Conservation (phyloP, 2,888 invertebrate genomes). For the Hyppa rectilinea region DNA sequence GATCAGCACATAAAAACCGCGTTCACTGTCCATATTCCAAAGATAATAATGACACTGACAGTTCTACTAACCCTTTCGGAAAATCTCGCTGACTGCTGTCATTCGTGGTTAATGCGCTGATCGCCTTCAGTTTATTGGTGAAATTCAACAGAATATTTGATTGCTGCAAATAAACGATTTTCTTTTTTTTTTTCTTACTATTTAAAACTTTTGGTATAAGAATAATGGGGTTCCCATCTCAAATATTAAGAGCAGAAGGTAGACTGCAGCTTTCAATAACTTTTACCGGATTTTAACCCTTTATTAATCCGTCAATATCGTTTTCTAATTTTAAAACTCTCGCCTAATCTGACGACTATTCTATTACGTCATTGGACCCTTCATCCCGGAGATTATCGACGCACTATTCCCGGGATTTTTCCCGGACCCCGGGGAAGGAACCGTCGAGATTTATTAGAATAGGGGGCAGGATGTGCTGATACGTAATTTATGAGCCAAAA, state of each 20-base stretch:
- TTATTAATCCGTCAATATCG: neutral
- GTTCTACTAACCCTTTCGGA: no score
- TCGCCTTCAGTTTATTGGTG: no score
- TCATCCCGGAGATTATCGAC: conserved; percentile 66
- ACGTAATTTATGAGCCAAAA: conserved; percentile 80
- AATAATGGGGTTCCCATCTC: neutral
- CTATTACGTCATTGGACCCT: conserved; percentile 58
- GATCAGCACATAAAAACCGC: no score
- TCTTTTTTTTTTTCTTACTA: no score
- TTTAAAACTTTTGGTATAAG: neutral
- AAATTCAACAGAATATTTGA: no score
- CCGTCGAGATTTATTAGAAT: conserved; percentile 73
- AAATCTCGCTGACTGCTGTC: no score
- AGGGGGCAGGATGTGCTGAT: conserved; percentile 74
- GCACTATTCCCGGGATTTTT: conserved; percentile 63
- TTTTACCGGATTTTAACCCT: neutral
- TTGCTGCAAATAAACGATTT: no score
- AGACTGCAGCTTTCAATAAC: neutral
- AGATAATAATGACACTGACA: no score
- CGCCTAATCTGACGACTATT: conserved; percentile 51
- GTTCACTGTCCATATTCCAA: no score
- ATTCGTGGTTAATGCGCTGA: no score
- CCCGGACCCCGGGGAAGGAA: conserved; percentile 64
- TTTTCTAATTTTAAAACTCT: conserved; percentile 34
- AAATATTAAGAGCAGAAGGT: neutral